Base-by-base conservation (phyloP, 1,140 invertebrate species). In the Bombus sylvicola region DNA sequence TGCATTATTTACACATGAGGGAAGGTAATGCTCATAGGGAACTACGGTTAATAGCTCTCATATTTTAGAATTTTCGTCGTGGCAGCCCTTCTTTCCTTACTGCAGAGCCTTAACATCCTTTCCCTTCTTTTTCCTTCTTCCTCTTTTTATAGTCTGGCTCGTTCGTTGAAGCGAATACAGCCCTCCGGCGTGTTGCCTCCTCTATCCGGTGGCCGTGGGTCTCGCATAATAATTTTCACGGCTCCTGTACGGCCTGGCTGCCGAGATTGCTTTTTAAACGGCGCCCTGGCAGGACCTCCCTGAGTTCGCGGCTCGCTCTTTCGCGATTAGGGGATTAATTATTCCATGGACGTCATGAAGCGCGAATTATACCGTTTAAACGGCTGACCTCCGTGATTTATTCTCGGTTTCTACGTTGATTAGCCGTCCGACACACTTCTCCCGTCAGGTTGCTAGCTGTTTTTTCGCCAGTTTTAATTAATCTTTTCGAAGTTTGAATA, bases 1-100 rank as follows among this genome's bases (percentile, higher is more conserved):
- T 89, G 90, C 89, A 92, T 94, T 93, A 93, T 94, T 94, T 92
- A 93, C 92, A 90, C 86, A 88, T 89, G 89, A 92, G 86, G 87
- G 90, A 85, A 83, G 85, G 87, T 88, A 91, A 92, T 91, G 86
- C 82, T 90, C 84, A 86, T 87, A 90, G 87, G 87, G 90, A 93
- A 88, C 85, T 92, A 90, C 86, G 90, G 87, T 90, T 94, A 94
- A 94, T 93, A 94, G 93, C 86, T 88, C 88, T 92, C 92, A 85
- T 94, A 94, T 93, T 92, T 94, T 90, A 92, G 91, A 92, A 94
- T 93, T 91, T 92, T 89, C 77, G 81, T 84, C 64, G 71, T 64
- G 22, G 5, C 59, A 28, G 53, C 57, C 77, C 79, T 81, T 89
- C 79, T 83, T 69, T 89, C 81, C 73, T 85, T 87, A 53, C 80